phyloP scores from a whole-genome alignment of 2,113 vertebrate species.

The Raja brachyura region DNA sequence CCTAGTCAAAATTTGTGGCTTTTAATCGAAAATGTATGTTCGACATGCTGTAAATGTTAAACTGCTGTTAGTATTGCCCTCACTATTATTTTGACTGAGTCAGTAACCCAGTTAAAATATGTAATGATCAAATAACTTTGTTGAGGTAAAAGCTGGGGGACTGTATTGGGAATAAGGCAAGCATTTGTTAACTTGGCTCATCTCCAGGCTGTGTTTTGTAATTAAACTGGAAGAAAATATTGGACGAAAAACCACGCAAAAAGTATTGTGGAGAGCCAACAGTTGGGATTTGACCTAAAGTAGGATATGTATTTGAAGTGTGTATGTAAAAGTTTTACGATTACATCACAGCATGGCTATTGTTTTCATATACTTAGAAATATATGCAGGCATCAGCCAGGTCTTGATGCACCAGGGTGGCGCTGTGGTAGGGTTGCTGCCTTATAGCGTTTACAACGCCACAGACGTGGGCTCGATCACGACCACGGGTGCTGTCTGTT shows the following conservation, averaged over 20 bases:
- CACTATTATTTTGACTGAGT: background rate
- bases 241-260: background rate
- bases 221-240: background rate
- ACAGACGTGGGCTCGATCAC: too few species aligned
- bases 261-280: background rate
- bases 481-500: too few species aligned
- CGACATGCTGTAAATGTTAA: background rate
- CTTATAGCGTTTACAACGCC: too few species aligned
- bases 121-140: background rate
- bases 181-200: background rate
- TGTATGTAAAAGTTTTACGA: too few species aligned
- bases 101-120: background rate
- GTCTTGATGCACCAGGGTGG: background rate
- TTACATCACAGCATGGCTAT: background rate
- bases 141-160: background rate
- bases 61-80: background rate
- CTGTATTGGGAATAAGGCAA: background rate
- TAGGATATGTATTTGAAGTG: background rate
- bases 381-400: background rate
- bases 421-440: too few species aligned
- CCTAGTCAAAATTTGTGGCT: background rate
- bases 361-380: background rate
- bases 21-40: background rate
- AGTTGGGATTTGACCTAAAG: background rate
- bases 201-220: background rate